Percentiles rank a stretch among this genome's conserved stretches.
These are phyloP conservation scores for Drosophila littoralis DNA, from an alignment of 1,140 invertebrate genomes.

Conservation along the genomic window DNA sequence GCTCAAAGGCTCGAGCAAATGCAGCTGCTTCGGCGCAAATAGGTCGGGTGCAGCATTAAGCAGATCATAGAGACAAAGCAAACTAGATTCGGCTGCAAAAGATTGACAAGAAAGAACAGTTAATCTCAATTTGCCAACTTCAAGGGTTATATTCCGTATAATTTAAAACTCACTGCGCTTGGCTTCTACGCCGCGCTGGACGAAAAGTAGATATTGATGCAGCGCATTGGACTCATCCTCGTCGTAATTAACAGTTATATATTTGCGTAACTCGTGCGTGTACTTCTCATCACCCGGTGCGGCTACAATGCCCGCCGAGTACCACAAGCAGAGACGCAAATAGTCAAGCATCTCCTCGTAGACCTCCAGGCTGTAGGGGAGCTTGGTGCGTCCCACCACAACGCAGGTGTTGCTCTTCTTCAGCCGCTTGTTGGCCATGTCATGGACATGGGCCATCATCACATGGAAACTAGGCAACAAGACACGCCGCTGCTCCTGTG, in stretches of 20 bases:
- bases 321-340: slow-evolving; percentile 89
- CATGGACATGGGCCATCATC: slow-evolving; percentile 82
- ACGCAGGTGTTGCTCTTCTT: slow-evolving; percentile 84
- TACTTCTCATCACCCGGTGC: slow-evolving; percentile 83
- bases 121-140: no score
- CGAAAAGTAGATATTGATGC: slow-evolving; percentile 80
- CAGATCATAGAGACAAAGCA: slow-evolving; percentile 79
- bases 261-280: slow-evolving; percentile 61
- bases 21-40: slow-evolving; percentile 69
- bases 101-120: neutral
- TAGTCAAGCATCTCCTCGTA: slow-evolving; percentile 91
- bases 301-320: slow-evolving; percentile 79
- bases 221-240: slow-evolving; percentile 73
- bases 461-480: slow-evolving; percentile 82
- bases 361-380: slow-evolving; percentile 88
- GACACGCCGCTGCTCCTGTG: slow-evolving; percentile 75
- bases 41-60: slow-evolving; percentile 75
- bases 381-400: slow-evolving; percentile 87
- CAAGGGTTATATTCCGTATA: no score
- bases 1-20: slow-evolving; percentile 69
- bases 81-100: slow-evolving; percentile 66
- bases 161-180: slow-evolving; percentile 68
- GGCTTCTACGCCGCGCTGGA: slow-evolving; percentile 77
- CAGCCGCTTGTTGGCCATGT: slow-evolving; percentile 81
- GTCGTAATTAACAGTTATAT: slow-evolving; percentile 67